These are phyloP conservation scores for Exocentrus adspersus DNA, from an alignment of 2,888 invertebrate species.

Conservation along the genomic window DNA sequence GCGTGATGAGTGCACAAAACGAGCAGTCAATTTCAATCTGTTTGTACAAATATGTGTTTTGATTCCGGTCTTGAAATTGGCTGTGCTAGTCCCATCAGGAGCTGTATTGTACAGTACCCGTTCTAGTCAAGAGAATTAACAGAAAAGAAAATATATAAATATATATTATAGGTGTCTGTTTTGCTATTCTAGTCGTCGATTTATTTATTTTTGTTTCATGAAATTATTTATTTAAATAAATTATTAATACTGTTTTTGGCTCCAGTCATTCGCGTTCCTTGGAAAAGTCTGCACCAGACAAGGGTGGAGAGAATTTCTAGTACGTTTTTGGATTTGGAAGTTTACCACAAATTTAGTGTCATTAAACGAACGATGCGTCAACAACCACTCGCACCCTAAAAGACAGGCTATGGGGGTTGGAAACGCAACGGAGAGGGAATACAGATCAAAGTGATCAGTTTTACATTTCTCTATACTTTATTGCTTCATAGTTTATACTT, in stretches of 20 bases:
- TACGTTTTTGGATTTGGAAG: too few relatives aligned
- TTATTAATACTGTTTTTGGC: conserved; percentile 43
- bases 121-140: conserved; percentile 62
- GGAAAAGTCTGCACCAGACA: too few relatives aligned
- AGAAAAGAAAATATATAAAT: conserved; percentile 46
- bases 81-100: conserved; percentile 47
- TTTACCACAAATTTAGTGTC: too few relatives aligned
- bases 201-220: conserved; percentile 55
- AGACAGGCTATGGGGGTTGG: too few relatives aligned
- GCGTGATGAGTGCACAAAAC: conserved; percentile 52
- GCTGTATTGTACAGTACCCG: conserved; percentile 55
- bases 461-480: too few relatives aligned
- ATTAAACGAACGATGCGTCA: too few relatives aligned
- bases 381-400: too few relatives aligned
- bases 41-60: conserved; percentile 39
- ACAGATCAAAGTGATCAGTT: too few relatives aligned
- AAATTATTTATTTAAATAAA: conserved; percentile 54
- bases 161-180: conserved; percentile 59
- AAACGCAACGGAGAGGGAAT: too few relatives aligned
- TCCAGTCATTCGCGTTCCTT: conserved; percentile 1
- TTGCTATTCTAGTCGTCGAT: conserved; percentile 63
- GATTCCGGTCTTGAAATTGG: conserved; percentile 49
- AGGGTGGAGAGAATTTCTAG: too few relatives aligned
- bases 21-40: conserved; percentile 53
- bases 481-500: too few relatives aligned